These are phyloP conservation scores for Drosophila ustulata DNA, from an alignment of 2,888 invertebrate genomes.

Conservation along the genomic window DNA sequence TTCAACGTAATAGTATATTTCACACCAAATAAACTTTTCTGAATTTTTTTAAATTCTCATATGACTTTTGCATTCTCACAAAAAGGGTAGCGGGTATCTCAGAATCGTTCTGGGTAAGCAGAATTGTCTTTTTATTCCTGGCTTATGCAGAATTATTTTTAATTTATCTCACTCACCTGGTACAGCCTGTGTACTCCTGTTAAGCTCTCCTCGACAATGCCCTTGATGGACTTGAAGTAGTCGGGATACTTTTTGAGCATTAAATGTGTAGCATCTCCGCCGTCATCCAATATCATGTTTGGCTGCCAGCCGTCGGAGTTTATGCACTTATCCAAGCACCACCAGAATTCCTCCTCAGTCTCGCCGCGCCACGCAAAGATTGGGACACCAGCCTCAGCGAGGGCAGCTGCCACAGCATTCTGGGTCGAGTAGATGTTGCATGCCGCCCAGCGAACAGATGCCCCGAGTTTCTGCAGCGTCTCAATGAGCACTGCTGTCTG, in stretches of 20 bases:
- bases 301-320: conserved; percentile 96
- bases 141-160: too few species aligned
- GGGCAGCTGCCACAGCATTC: conserved; percentile 97
- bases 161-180: conserved; percentile 44
- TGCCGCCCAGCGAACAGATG: conserved; percentile 96
- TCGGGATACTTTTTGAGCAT: conserved; percentile 97
- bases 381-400: conserved; percentile 94
- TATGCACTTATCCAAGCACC: conserved; percentile 98
- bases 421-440: conserved; percentile 98
- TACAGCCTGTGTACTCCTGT: conserved; percentile 98
- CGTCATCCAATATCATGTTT: conserved; percentile 98
- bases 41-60: too few species aligned
- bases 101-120: too few species aligned
- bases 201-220: conserved; percentile 98
- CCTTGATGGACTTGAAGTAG: conserved; percentile 96
- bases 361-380: conserved; percentile 98
- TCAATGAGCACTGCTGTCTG: conserved; percentile 98
- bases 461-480: conserved; percentile 93
- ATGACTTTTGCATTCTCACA: too few species aligned
- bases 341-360: conserved; percentile 99
- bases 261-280: conserved; percentile 97
- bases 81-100: too few species aligned
- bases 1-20: too few species aligned
- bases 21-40: too few species aligned
- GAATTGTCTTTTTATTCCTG: too few species aligned